Base-by-base conservation (phyloP, 2,113 vertebrate species). In the Sinocyclocheilus grahami region DNA sequence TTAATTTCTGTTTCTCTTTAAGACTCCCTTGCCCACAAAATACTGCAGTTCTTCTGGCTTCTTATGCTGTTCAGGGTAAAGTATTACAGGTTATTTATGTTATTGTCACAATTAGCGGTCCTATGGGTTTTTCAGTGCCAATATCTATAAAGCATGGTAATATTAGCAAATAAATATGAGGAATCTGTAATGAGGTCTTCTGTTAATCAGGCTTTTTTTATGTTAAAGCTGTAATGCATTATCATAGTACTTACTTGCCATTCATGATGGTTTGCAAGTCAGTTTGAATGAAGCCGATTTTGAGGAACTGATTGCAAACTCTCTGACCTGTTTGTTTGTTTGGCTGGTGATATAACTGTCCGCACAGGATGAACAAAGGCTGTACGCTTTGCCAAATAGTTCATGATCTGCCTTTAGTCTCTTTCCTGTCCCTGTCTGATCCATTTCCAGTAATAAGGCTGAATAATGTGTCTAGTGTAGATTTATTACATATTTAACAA, bases 11-110 rank as follows among this genome's bases (percentile, higher is more conserved):
- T 42, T 13, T 86, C 87, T 79, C 86, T 69, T 2, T 51, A 51
- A 99, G 98, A 91, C 95, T 99, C 88, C 96, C 96, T 85, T 99
- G 98, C 94, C 97, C 97, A 88, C 97, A 96, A 88, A 99, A 96
- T 92, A 97, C 98, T 90, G 98, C 98, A 87, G 96, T 96, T 60
- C 96, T 99, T 92, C 93, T 99, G 95, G 97, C 98, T 87, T 99
- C 98, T 78, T 98, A 97, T 86, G 95, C 97, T 91, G 95, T 99
- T 95, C 98, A 99, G 82, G 98, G 98, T 99, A 95, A 46, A 97
- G 97, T 97, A 20, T 77, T 51, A 10, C 42, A 76, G n/a, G 5
- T 51, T 24, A 72, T 72, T 39, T 22, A 39, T 39, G 65, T 27
- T 27, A 27, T 27, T 27, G 27, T 27, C 27, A 20, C 69, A 39